Base-by-base conservation (phyloP, 2,888 invertebrate species). In the Patella caerulea region DNA sequence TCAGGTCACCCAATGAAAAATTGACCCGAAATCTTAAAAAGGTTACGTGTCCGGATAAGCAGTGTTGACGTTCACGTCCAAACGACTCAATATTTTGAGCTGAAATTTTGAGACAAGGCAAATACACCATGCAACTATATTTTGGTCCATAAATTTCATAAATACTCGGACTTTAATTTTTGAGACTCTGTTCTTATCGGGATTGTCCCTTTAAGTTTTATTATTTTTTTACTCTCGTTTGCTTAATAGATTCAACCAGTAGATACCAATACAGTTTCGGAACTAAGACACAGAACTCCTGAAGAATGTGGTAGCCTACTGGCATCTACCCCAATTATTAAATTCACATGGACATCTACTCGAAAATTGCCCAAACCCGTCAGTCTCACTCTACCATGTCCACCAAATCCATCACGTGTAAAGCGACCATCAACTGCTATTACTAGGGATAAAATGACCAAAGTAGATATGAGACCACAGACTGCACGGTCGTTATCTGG, bases 231-330 rank as follows among this genome's bases (percentile, higher is more conserved):
- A 45, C 45, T 45, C 9, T 45, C 45, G 9, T 45, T 15, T 19
- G 65, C 71, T n/a, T 24, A 17, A 7, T 75, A 90, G 90, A 84
- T 89, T 29, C 88, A 89, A 70, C 83, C 86, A 0, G 83, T 90
- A 9, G 90, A 90, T 71, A 79, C 83, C 24, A 76, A 83, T 59
- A 72, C 84, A 1, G 83, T 90, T 4, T 79, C 84, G 0, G 90
- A 89, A n/a, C 77, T 90, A 7, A 87, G 86, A 74, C 34, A 71
- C 11, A 79, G 85, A 24, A 71, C 80, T 5, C 84, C 84, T 0
- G 80, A 75, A 1, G 84, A 84, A 34, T 87, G 88, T 79, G 83
- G 78, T 34, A 77, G 77, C 45, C 80, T 89, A 7, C 65, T 88
- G 34, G 82, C 88, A 19, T 82, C 82, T 53, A 88, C 88, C 74